Conservation (phyloP, 2,888 invertebrate genomes). For the Periphyllus acericola region DNA sequence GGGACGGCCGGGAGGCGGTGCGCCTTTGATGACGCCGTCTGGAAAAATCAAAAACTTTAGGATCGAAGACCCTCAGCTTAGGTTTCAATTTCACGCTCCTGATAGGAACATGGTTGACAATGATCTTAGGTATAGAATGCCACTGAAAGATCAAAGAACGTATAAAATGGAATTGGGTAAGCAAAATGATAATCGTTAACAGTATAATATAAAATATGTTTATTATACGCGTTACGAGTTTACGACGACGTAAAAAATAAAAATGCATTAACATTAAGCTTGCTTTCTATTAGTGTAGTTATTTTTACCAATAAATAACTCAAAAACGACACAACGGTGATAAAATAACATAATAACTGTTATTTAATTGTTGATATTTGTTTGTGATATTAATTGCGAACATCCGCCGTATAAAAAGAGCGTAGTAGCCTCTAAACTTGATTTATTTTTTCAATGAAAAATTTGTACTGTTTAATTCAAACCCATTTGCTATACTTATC, state of each 20-base stretch:
- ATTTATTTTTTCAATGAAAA: neutral
- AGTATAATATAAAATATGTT: neutral
- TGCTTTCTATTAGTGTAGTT: neutral
- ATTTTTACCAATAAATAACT: neutral
- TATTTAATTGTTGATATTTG: neutral
- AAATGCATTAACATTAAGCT: neutral
- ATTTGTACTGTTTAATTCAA: neutral
- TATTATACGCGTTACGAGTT: neutral
- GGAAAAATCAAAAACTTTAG: constrained; percentile 67
- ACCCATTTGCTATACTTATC: neutral
- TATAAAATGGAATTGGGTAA: constrained; percentile 75
- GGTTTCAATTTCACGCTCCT: constrained; percentile 73
- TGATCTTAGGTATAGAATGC: constrained; percentile 75
- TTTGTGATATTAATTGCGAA: too few relatives aligned
- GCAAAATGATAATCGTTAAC: neutral
- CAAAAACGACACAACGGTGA: neutral
- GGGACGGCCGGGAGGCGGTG: constrained; percentile 81
- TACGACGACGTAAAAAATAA: neutral
- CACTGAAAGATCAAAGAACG: constrained; percentile 70
- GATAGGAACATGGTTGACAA: constrained; percentile 76
- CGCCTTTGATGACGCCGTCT: constrained; percentile 70
- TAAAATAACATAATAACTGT: neutral
- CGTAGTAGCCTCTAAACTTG: too few relatives aligned
- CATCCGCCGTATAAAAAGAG: too few relatives aligned
- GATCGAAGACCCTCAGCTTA: constrained; percentile 74